Evolutionary conservation across 2,888 invertebrate species (phyloP).

Genomic region (Erynnis tages): DNA sequence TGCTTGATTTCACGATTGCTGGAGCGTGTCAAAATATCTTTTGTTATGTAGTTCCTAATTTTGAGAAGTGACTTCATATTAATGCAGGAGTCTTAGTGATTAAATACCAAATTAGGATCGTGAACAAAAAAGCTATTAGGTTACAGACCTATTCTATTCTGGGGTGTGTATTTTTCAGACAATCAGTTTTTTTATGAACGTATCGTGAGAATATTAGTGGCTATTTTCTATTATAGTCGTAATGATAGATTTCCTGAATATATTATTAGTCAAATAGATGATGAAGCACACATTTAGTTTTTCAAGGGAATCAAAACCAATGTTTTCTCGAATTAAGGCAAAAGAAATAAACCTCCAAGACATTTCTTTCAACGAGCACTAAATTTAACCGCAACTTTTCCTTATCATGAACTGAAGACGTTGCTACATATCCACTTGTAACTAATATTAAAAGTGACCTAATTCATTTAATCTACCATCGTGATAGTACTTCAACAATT

Average conservation of each 20-base stretch:
- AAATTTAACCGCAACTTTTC: neutral
- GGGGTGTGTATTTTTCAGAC: neutral
- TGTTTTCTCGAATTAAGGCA: too few species aligned
- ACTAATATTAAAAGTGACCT: slow-evolving; percentile 16
- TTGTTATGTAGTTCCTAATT: slow-evolving; percentile 34
- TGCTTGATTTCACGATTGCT: slow-evolving; percentile 39
- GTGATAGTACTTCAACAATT: slow-evolving; percentile 20
- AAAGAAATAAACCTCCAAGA: too few species aligned
- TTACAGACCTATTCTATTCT: neutral
- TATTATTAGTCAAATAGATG: too few species aligned
- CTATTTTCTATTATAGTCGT: neutral
- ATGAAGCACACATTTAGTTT: too few species aligned
- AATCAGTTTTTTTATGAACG: neutral
- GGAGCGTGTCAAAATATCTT: slow-evolving; percentile 48
- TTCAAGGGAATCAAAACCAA: too few species aligned
- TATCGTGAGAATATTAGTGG: neutral
- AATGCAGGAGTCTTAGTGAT: neutral
- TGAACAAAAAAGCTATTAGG: neutral
- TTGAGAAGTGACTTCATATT: slow-evolving; percentile 6
- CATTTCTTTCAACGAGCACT: too few species aligned
- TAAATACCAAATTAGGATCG: slow-evolving; percentile 1
- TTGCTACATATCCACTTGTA: slow-evolving; percentile 4
- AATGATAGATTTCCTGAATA: neutral
- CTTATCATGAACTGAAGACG: neutral
- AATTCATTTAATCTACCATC: slow-evolving; percentile 22